Base-by-base conservation (phyloP, 2,113 vertebrate species). In the Mobula birostris region DNA sequence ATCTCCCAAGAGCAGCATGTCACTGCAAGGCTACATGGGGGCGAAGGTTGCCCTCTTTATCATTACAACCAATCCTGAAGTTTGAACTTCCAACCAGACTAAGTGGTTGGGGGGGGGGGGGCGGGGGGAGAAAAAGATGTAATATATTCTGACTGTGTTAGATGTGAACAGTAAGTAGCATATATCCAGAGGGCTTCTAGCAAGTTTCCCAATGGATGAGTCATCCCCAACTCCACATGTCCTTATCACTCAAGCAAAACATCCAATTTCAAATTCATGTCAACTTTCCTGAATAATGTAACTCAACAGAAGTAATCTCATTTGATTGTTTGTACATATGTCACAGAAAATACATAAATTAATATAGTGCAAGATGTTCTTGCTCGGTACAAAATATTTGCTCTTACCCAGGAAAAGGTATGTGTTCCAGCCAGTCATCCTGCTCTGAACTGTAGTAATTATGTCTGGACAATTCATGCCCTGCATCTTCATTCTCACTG, bases 401-500 rank as follows among this genome's bases (percentile, higher is more conserved):
- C 3, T 96, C 98, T 96, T 95, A 99, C 99, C 98, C 98, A 61
- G 98, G 98, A 94, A 99, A 98, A 68, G 98, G 98, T 94, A 99
- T 97, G 83, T 99, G 98, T 96, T 99, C 98, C 95, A 98, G 97
- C 98, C 98, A 99, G 0, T 99, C 98, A 94, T 98, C 97, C 2
- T 98, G 98, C 66, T 98, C 98, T 94, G 97, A 96, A 94, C 96
- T 96, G 2, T 97, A 98, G 56, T 97, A 97, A 95, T 94, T 96
- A 93, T 96, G 96, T 94, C 96, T 96, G 1, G 94, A 94, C 0
- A 96, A 94, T 79, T 98, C 98, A 8, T 98, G 97, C 63, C 96
- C 97, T 1, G 97, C 95, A 32, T 98, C 98, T 96, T 99, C 99
- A 24, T 97, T 99, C 95, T 99, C 99, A 1, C 99, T 99, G 97